Evolutionary conservation across 2,797 vertebrate species (phyloP).

Genomic region (Sciaenops ocellatus): DNA sequence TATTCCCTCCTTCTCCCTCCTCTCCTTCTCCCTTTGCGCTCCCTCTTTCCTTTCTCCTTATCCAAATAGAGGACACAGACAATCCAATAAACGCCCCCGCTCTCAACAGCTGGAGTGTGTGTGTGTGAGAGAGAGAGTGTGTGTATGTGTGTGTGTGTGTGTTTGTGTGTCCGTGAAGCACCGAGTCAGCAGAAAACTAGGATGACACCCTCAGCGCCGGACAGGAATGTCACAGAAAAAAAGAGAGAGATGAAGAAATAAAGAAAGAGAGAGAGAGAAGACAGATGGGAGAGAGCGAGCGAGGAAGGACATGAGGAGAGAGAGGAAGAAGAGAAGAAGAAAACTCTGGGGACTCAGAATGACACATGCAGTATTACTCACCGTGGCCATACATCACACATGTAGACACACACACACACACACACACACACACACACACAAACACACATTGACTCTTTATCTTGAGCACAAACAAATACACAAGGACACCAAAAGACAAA

Average conservation of each 20-base stretch:
- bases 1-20: slow-evolving; percentile 28
- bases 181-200: slow-evolving; percentile 79
- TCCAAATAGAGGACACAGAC: slow-evolving; percentile 83
- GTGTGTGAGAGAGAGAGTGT: slow-evolving; percentile 57
- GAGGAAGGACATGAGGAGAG: slow-evolving; percentile 22
- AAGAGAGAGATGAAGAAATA: slow-evolving; percentile 50
- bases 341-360: slow-evolving; percentile 73
- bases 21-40: background rate
- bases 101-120: slow-evolving; percentile 79
- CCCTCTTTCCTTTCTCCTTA: slow-evolving; percentile 75
- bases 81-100: slow-evolving; percentile 82
- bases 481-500: slow-evolving; percentile 70
- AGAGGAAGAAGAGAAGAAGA: slow-evolving; percentile 52
- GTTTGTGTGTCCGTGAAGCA: slow-evolving; percentile 60
- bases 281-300: slow-evolving; percentile 39
- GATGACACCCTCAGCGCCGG: slow-evolving; percentile 78
- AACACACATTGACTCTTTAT: slow-evolving; percentile 15
- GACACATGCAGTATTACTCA: slow-evolving; percentile 79
- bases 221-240: slow-evolving; percentile 78
- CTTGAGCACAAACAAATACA: slow-evolving; percentile 48
- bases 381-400: slow-evolving; percentile 65
- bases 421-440: slow-evolving; percentile 28
- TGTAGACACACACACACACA: slow-evolving; percentile 31
- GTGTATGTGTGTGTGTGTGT: slow-evolving; percentile 55
- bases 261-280: slow-evolving; percentile 45